These are phyloP conservation scores for Drosophila kuntzei DNA, from an alignment of 2,888 invertebrate species.

Conservation along the genomic window DNA sequence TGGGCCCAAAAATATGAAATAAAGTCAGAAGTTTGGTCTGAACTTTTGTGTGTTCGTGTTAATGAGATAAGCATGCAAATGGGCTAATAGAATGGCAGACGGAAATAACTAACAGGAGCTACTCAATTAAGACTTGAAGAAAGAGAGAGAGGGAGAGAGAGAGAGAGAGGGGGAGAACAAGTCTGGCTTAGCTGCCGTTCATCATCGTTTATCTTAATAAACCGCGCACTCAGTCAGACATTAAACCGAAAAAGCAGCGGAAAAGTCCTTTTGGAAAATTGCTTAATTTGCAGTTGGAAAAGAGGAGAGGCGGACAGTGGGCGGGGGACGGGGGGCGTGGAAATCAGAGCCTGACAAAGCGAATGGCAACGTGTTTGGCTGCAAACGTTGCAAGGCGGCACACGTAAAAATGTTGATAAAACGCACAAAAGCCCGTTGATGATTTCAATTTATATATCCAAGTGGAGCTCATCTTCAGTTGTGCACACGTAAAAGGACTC, in stretches of 20 bases:
- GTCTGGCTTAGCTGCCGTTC: slow-evolving; percentile 63
- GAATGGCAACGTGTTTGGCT: slow-evolving; percentile 53
- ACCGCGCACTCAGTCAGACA: slow-evolving; percentile 76
- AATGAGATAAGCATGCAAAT: slow-evolving; percentile 80
- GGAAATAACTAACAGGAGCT: slow-evolving; percentile 27
- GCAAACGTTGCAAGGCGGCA: slow-evolving; percentile 50
- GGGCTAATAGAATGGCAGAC: slow-evolving; percentile 71
- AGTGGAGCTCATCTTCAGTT: slow-evolving; percentile 79
- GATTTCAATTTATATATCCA: slow-evolving; percentile 82
- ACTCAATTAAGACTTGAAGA: slow-evolving; percentile 64
- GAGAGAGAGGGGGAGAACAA: background rate
- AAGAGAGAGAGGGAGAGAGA: background rate
- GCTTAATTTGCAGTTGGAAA: slow-evolving; percentile 77
- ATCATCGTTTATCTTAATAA: slow-evolving; percentile 82
- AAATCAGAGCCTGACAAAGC: slow-evolving; percentile 68
- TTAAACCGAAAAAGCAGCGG: slow-evolving; percentile 75
- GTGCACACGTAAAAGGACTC: slow-evolving; percentile 43
- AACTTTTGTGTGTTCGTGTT: slow-evolving; percentile 69
- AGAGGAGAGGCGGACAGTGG: background rate
- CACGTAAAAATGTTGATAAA: slow-evolving; percentile 82
- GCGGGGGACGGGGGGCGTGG: slow-evolving; percentile 1
- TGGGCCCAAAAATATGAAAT: slow-evolving; percentile 3
- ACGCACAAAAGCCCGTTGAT: slow-evolving; percentile 82
- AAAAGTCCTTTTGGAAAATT: slow-evolving; percentile 74
- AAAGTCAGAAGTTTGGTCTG: slow-evolving; percentile 28